These are phyloP conservation scores for Fundulus diaphanus DNA, from an alignment of 2,797 vertebrate species.

Conservation along the genomic window DNA sequence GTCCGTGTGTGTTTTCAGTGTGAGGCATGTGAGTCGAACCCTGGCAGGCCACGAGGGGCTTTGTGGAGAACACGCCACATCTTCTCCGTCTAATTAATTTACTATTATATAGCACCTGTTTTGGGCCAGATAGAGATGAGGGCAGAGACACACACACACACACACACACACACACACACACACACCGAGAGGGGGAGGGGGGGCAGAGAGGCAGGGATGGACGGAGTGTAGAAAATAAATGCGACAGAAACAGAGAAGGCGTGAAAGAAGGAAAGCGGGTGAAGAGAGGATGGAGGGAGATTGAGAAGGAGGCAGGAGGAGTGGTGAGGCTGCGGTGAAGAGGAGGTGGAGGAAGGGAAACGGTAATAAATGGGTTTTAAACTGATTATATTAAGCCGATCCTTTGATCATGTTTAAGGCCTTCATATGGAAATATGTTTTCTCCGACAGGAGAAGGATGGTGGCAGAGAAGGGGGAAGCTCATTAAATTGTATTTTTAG, in stretches of 20 bases:
- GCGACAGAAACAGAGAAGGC: constrained; percentile 28
- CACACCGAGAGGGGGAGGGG: constrained; percentile 49
- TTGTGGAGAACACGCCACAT: constrained; percentile 95
- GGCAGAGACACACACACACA: constrained; percentile 37
- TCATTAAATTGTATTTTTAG: constrained; percentile 60
- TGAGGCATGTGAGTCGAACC: constrained; percentile 71
- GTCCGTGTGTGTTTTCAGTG: constrained; percentile 27
- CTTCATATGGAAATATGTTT: constrained; percentile 98
- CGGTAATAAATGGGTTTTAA: constrained; percentile 95
- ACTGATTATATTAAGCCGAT: constrained; percentile 99
- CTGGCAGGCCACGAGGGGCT: constrained; percentile 89
- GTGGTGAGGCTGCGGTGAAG: constrained; percentile 15
- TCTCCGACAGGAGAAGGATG: constrained; percentile 81
- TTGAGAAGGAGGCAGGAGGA: constrained; percentile 25
- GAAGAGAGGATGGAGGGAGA: constrained; percentile 36
- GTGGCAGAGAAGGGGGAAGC: constrained; percentile 20
- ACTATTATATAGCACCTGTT: constrained; percentile 99
- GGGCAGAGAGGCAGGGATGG: constrained; percentile 42
- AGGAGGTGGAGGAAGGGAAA: constrained; percentile 67
- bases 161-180: constrained; percentile 27
- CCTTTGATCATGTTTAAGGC: constrained; percentile 98
- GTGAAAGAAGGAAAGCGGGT: constrained; percentile 27
- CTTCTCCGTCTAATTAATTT: constrained; percentile 99
- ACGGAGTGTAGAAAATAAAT: constrained; percentile 51
- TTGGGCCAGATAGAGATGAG: constrained; percentile 94